Percentiles rank a stretch among this genome's conserved stretches.
These are phyloP conservation scores for Capreolus pygargus DNA, from an alignment of 2,113 vertebrate genomes.

Conservation along the genomic window DNA sequence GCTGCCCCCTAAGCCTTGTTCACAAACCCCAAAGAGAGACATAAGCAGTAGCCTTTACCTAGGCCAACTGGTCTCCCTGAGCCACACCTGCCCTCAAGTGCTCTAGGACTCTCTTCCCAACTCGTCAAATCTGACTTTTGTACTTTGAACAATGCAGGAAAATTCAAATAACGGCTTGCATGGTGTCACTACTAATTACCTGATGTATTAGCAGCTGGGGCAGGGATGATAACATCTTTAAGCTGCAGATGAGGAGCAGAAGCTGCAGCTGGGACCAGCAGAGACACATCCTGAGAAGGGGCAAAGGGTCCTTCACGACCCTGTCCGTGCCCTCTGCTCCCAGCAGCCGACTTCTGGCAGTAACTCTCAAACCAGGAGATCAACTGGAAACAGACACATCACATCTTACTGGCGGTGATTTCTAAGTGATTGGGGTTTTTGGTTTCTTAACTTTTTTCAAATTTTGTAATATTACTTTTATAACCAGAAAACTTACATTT, in stretches of 20 bases:
- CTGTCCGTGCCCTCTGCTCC: not conserved
- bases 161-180: not conserved
- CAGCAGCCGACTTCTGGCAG: not conserved
- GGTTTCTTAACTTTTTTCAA: not conserved
- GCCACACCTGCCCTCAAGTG: not conserved
- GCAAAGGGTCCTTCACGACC: rapidly evolving
- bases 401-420: not conserved
- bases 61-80: not conserved
- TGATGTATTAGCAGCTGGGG: not conserved
- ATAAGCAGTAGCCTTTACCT: not conserved
- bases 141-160: not conserved
- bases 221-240: not conserved
- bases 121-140: not conserved
- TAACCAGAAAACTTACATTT: not conserved
- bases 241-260: not conserved
- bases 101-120: not conserved
- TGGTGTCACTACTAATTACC: not conserved
- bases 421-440: not conserved
- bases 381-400: not conserved
- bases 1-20: not conserved
- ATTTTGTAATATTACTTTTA: not conserved
- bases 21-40: not conserved
- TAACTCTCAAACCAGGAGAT: not conserved
- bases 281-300: not conserved
- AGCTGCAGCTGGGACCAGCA: not conserved